Conservation (phyloP, 2,888 invertebrate species). For the Cheiracanthium punctorium region DNA sequence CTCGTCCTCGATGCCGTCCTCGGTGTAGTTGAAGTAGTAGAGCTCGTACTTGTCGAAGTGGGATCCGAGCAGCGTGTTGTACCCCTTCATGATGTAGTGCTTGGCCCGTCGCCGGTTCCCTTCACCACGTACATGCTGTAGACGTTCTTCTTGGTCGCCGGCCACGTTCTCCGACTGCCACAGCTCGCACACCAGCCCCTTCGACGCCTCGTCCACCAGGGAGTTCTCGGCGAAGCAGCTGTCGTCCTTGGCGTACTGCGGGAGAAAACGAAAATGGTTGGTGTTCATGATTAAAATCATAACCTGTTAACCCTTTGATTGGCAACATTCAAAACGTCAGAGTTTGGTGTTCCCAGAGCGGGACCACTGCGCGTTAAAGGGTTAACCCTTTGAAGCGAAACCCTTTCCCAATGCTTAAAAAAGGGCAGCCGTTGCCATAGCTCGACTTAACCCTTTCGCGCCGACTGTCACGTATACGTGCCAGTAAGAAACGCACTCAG, state of each 20-base stretch:
- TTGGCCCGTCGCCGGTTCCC: slow-evolving; percentile 76
- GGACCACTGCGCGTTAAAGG: no score
- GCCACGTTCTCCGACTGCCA: slow-evolving; percentile 84
- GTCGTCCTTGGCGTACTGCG: slow-evolving; percentile 51
- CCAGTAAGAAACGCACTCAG: no score
- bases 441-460: no score
- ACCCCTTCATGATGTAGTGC: slow-evolving; percentile 95
- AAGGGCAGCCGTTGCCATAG: no score
- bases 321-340: no score
- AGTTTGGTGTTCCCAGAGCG: no score
- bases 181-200: slow-evolving; percentile 84
- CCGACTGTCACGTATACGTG: no score
- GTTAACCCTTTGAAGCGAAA: no score
- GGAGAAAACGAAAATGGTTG: no score
- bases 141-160: slow-evolving; percentile 88
- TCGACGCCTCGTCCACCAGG: not conserved
- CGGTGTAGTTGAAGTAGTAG: slow-evolving; percentile 82
- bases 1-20: slow-evolving; percentile 22
- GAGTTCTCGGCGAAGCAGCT: slow-evolving; percentile 53
- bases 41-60: slow-evolving; percentile 96
- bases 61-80: slow-evolving; percentile 92
- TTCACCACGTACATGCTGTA: slow-evolving; percentile 90
- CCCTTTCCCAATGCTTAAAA: no score
- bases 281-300: no score
- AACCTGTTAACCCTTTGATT: no score